Conservation (phyloP, 2,113 vertebrate species). For the Crotalus viridis region DNA sequence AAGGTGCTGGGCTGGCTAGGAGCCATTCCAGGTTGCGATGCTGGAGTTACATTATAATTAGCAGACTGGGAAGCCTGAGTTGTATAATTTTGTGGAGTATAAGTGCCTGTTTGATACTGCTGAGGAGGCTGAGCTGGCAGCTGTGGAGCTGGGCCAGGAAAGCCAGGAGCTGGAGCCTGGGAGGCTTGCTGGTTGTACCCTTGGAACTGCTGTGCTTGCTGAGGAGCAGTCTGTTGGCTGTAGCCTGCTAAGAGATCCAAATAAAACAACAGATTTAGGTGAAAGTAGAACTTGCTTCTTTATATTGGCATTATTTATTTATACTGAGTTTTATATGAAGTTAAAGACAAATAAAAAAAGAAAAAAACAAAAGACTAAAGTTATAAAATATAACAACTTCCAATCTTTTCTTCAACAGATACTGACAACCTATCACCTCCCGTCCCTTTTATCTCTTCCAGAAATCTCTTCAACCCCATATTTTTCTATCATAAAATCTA, state of each 20-base stretch:
- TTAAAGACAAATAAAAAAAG: not conserved
- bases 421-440: not conserved
- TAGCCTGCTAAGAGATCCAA: constrained; percentile 80
- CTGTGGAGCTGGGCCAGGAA: constrained; percentile 78
- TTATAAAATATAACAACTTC: not conserved
- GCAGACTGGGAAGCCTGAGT: constrained; percentile 86
- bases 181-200: constrained; percentile 84
- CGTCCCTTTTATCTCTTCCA: not conserved
- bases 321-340: not conserved
- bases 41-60: constrained; percentile 83
- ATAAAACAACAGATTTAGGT: constrained; percentile 32
- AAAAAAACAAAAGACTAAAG: not conserved
- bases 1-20: constrained; percentile 76
- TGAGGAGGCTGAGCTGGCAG: constrained; percentile 81
- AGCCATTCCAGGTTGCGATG: constrained; percentile 77
- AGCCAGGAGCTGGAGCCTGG: constrained; percentile 77
- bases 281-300: fast-evolving
- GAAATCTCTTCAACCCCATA: not conserved
- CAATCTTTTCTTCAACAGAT: not conserved
- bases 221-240: constrained; percentile 83
- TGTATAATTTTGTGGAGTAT: constrained; percentile 88
- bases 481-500: not conserved
- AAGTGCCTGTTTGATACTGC: constrained; percentile 85
- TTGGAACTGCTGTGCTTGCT: constrained; percentile 89
- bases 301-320: not conserved